phyloP scores from a whole-genome alignment of 2,888 invertebrate genomes.

The Polietes domitor region DNA sequence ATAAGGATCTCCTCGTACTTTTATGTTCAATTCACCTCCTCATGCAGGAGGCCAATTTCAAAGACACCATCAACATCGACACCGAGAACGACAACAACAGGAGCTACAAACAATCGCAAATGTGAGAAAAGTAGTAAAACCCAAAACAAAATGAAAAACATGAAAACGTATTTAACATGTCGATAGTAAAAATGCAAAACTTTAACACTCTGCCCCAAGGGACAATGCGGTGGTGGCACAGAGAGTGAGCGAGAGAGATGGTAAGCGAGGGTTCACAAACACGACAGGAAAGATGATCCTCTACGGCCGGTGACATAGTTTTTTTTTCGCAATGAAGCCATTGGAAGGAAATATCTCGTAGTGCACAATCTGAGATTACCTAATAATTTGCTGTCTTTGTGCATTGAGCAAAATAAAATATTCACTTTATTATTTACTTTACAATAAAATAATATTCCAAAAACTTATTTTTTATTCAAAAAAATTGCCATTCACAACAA shows the following conservation, averaged over 20 bases:
- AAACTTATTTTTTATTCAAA: too few species aligned
- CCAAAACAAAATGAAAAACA: constrained; percentile 6
- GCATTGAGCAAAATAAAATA: too few species aligned
- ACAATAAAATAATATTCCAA: too few species aligned
- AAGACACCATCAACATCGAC: neutral
- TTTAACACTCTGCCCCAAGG: constrained; percentile 3
- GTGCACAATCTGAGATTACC: too few species aligned
- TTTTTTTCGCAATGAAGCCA: too few species aligned
- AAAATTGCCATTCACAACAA: too few species aligned
- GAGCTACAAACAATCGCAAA: constrained; percentile 42
- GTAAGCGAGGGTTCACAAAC: neutral
- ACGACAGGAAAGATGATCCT: neutral
- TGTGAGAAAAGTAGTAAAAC: constrained; percentile 30
- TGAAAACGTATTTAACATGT: constrained; percentile 29
- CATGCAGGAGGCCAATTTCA: neutral
- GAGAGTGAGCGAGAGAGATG: too few species aligned
- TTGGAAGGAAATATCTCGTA: neutral
- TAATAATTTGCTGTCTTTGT: too few species aligned
- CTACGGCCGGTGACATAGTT: neutral
- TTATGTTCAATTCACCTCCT: neutral
- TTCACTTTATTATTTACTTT: too few species aligned
- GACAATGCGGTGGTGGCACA: neutral
- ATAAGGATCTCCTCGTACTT: constrained; percentile 29
- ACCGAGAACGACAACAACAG: neutral
- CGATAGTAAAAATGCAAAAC: constrained; percentile 42